phyloP scores from a whole-genome alignment of 1,140 invertebrate genomes.

The Ostrea denselamellosa region DNA sequence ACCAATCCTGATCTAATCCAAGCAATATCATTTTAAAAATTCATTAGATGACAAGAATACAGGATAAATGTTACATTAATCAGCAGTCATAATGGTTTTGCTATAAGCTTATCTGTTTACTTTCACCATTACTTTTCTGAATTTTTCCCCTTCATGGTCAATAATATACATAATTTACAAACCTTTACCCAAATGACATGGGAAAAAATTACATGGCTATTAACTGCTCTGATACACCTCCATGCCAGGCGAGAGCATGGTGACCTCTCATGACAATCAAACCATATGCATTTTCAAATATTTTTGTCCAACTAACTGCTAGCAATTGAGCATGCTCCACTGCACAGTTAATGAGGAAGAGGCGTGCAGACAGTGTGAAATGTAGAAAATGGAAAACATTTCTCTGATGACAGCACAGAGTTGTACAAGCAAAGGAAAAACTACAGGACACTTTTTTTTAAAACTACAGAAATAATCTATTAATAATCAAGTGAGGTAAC shows the following conservation, averaged over 20 bases:
- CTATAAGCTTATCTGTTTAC: neutral
- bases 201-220: conserved; percentile 6
- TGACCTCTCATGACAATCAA: conserved; percentile 22
- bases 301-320: conserved; percentile 29
- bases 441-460: neutral
- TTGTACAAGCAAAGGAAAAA: neutral
- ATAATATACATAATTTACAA: conserved; percentile 8
- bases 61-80: neutral
- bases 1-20: neutral
- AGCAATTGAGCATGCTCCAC: conserved; percentile 24
- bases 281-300: neutral
- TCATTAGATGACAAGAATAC: neutral
- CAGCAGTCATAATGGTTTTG: neutral
- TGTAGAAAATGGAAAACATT: neutral
- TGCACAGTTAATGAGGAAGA: conserved; percentile 25
- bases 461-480: neutral
- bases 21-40: neutral
- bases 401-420: neutral
- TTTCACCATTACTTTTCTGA: neutral
- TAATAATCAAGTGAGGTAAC: neutral
- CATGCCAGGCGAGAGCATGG: neutral
- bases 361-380: neutral
- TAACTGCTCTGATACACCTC: neutral
- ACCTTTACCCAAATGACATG: neutral
- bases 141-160: conserved; percentile 4